phyloP scores from a whole-genome alignment of 2,888 invertebrate species.

The Pyrochroa serraticornis region DNA sequence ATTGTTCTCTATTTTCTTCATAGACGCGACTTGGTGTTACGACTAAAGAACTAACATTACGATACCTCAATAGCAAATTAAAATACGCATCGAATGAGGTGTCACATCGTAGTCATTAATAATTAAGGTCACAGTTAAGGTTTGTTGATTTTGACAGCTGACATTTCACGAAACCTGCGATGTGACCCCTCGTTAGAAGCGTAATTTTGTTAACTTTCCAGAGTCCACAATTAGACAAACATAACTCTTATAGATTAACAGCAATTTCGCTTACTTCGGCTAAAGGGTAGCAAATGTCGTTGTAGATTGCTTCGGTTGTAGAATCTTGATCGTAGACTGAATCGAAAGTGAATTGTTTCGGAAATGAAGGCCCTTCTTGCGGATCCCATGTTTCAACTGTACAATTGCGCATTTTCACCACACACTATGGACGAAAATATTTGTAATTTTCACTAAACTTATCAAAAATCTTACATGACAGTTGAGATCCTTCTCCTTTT shows the following conservation, averaged over 20 bases:
- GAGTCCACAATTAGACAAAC: neutral
- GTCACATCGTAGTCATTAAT: no score
- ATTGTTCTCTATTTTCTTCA: no score
- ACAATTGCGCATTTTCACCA: conserved; percentile 69
- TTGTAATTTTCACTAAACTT: neutral
- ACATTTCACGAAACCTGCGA: no score
- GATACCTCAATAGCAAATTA: no score
- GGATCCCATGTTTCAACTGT: conserved; percentile 70
- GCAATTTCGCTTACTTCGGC: conserved; percentile 67
- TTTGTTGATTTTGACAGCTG: no score
- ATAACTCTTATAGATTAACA: neutral
- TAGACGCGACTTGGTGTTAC: no score
- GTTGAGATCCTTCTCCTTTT: conserved; percentile 71
- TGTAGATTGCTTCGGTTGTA: conserved; percentile 85
- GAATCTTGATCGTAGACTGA: conserved; percentile 79
- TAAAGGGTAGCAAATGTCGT: conserved; percentile 82
- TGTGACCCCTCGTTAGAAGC: no score
- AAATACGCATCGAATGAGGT: no score
- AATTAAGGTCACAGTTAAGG: no score
- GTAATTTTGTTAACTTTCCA: neutral
- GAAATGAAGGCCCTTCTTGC: conserved; percentile 64
- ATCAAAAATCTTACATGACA: conserved; percentile 62
- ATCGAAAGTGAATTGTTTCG: conserved; percentile 81
- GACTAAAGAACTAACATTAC: no score
- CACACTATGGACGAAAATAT: conserved; percentile 60